Conservation (phyloP, 2,113 vertebrate species). For the Oxyruncus cristatus region DNA sequence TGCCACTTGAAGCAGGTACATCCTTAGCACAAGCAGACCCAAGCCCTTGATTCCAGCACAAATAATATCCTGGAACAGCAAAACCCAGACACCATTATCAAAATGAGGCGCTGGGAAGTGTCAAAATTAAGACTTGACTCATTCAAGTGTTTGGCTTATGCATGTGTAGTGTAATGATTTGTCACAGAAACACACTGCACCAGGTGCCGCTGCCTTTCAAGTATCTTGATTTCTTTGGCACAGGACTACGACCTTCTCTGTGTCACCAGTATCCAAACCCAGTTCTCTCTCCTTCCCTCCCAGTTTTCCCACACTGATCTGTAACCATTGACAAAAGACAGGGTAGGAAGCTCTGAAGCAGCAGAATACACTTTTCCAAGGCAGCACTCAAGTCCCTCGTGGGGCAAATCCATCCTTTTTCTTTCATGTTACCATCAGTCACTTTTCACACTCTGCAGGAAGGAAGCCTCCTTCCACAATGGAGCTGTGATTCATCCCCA, state of each 20-base stretch:
- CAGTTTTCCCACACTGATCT: background rate
- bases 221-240: background rate
- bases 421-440: background rate
- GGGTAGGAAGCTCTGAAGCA: background rate
- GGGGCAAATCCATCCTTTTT: background rate
- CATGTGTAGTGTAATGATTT: background rate
- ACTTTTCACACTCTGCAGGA: background rate
- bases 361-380: background rate
- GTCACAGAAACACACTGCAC: background rate
- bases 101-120: background rate
- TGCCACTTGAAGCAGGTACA: background rate
- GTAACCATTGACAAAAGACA: background rate
- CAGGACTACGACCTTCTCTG: accelerated
- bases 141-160: background rate
- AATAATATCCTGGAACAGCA: background rate
- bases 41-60: background rate
- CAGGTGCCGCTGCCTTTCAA: background rate
- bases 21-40: background rate
- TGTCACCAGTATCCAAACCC: background rate
- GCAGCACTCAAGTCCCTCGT: background rate
- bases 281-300: background rate
- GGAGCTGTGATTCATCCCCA: background rate
- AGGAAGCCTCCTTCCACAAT: background rate
- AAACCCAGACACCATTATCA: background rate
- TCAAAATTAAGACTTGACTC: background rate